phyloP scores from a whole-genome alignment of 2,888 invertebrate genomes.

The Congeria kusceri region DNA sequence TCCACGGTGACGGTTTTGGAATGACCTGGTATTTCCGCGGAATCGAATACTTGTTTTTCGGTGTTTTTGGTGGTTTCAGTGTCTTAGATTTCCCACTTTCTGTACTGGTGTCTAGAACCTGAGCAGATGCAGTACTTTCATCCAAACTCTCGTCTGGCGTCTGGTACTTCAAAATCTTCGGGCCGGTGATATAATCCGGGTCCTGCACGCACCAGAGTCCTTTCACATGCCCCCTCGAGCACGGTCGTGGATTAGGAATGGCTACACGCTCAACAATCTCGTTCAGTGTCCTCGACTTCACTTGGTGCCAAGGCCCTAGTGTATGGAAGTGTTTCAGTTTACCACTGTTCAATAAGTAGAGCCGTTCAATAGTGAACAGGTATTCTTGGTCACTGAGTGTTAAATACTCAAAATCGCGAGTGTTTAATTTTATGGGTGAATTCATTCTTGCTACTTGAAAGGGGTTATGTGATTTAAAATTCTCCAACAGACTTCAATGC shows the following conservation, averaged over 20 bases:
- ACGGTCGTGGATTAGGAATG: constrained; percentile 61
- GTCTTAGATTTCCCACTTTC: background rate
- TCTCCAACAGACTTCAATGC: constrained; percentile 10
- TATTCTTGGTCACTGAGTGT: constrained; percentile 62
- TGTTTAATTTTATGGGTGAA: constrained; percentile 59
- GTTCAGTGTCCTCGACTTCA: constrained; percentile 60
- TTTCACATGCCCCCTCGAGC: constrained; percentile 65
- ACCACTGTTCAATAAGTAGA: constrained; percentile 63
- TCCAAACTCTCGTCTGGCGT: constrained; percentile 1
- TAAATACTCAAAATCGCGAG: constrained; percentile 65
- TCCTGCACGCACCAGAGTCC: constrained; percentile 70
- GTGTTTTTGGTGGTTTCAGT: constrained; percentile 33
- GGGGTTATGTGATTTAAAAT: constrained; percentile 43
- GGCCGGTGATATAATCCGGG: constrained; percentile 60
- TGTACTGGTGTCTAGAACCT: background rate
- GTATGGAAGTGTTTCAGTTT: constrained; percentile 69
- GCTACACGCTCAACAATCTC: constrained; percentile 65
- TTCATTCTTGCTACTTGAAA: constrained; percentile 49
- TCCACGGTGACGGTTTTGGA: constrained; percentile 64
- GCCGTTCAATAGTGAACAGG: constrained; percentile 48
- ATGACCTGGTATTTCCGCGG: constrained; percentile 62
- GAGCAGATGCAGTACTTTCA: constrained; percentile 12
- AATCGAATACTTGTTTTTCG: constrained; percentile 58
- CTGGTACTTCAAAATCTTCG: constrained; percentile 58
- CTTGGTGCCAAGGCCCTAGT: constrained; percentile 72